Conservation (phyloP, 2,113 vertebrate species). For the Silurus meridionalis region DNA sequence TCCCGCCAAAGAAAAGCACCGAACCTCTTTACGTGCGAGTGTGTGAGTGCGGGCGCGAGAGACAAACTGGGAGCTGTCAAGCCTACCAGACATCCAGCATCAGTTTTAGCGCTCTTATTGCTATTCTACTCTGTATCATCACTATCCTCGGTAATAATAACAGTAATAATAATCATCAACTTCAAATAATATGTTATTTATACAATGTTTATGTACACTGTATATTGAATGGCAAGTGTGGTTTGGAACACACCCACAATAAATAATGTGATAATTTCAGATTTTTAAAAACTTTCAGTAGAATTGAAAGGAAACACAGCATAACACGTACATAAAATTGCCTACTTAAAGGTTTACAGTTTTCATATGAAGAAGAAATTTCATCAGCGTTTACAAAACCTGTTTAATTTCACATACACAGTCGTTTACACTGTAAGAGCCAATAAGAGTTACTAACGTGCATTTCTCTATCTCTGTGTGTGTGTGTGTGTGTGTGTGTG, state of each 20-base stretch:
- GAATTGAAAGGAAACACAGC: not conserved
- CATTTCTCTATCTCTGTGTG: not conserved
- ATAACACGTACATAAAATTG: not conserved
- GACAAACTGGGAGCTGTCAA: constrained; percentile 77
- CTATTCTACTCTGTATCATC: constrained; percentile 84
- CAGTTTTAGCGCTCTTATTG: constrained; percentile 82
- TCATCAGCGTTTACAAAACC: no score
- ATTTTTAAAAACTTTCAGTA: not conserved
- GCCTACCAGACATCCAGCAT: constrained; percentile 66
- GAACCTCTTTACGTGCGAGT: constrained; percentile 75
- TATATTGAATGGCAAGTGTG: not conserved
- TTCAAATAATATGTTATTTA: not conserved
- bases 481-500: not conserved
- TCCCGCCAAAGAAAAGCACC: constrained; percentile 74
- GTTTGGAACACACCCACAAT: not conserved
- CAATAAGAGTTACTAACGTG: no score
- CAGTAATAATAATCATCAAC: not conserved
- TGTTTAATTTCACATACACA: no score
- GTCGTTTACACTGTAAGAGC: no score
- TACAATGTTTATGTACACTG: no score
- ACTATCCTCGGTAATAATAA: constrained; percentile 82
- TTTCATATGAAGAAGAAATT: not conserved
- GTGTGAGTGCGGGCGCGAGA: constrained; percentile 79
- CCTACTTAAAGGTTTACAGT: not conserved
- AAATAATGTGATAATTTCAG: not conserved